Conservation (phyloP, 2,888 invertebrate genomes). For the Schrankia costaestrigalis region DNA sequence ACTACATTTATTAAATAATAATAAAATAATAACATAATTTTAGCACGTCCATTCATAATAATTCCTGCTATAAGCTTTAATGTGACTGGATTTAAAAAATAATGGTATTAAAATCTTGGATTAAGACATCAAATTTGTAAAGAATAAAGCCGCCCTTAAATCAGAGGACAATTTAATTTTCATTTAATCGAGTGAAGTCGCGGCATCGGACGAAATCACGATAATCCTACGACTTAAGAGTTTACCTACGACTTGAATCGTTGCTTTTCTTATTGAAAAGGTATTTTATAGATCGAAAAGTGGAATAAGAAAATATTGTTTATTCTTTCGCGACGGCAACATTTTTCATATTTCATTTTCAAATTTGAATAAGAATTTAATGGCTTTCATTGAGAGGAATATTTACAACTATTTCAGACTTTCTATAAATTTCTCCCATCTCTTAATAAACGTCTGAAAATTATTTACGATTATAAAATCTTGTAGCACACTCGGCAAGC, state of each 20-base stretch:
- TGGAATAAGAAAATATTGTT: no score
- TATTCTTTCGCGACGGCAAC: no score
- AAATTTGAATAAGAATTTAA: no score
- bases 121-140: conserved; percentile 18
- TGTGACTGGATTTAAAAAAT: conserved; percentile 3
- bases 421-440: no score
- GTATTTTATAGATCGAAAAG: background rate
- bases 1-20: background rate
- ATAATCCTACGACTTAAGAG: conserved; percentile 25
- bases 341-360: no score
- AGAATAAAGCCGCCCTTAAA: conserved; percentile 24
- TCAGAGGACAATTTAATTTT: conserved; percentile 30
- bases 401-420: no score
- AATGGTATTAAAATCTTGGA: conserved; percentile 14
- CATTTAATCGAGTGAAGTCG: conserved; percentile 18
- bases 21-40: background rate
- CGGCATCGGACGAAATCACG: conserved; percentile 15
- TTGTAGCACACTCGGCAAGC: no score
- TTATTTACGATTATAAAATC: no score
- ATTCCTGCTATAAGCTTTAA: background rate
- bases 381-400: no score
- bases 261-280: background rate
- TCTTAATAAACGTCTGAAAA: no score
- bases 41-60: background rate
- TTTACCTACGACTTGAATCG: conserved; percentile 3